A percentile compares a stretch with the other conserved stretches of the same genome.
phyloP scores from a whole-genome alignment of 2,888 invertebrate genomes.

The Meteorus cinctellus region DNA sequence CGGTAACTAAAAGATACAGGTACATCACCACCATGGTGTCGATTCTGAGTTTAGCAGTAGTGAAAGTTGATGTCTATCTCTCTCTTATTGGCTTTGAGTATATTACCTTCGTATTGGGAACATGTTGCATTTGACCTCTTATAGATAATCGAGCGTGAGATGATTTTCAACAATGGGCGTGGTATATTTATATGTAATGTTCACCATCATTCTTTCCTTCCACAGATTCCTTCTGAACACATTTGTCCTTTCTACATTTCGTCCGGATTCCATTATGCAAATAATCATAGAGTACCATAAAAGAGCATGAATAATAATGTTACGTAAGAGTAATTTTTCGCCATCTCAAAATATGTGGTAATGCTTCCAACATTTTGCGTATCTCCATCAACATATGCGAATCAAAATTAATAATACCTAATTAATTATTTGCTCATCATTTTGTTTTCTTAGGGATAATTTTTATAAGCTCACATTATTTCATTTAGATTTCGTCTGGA shows the following conservation, averaged over 20 bases:
- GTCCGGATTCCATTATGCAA: neutral
- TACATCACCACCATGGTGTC: neutral
- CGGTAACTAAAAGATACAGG: neutral
- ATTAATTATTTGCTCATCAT: no score
- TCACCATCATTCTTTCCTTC: neutral
- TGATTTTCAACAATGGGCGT: neutral
- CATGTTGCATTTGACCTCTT: neutral
- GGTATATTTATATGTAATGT: neutral
- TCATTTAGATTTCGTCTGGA: no score
- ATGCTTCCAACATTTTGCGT: no score
- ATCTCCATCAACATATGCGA: no score
- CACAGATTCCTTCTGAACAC: neutral
- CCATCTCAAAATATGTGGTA: neutral
- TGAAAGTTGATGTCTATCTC: neutral
- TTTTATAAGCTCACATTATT: no score
- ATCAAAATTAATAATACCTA: no score
- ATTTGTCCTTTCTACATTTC: neutral
- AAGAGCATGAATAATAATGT: neutral
- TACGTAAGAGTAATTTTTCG: neutral
- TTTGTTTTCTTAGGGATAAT: no score
- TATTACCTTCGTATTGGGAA: neutral
- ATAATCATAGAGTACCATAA: neutral
- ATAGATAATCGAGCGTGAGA: neutral
- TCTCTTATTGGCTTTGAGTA: neutral
- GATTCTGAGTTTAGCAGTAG: neutral